These are phyloP conservation scores for Chaenodraco wilsoni DNA, from an alignment of 2,797 vertebrate genomes.

Conservation along the genomic window DNA sequence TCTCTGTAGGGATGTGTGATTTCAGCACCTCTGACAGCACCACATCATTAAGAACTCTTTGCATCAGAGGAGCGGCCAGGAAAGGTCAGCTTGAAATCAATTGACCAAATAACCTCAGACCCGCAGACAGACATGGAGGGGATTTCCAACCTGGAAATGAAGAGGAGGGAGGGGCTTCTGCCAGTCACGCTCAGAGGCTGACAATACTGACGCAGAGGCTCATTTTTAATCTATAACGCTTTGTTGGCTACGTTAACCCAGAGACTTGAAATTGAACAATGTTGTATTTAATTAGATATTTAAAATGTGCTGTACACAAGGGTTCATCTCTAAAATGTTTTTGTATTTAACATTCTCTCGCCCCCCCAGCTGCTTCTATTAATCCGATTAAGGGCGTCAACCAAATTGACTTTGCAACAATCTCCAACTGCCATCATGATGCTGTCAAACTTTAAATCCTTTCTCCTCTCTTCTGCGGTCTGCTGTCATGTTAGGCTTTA, in stretches of 20 bases:
- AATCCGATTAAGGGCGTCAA: too few relatives aligned
- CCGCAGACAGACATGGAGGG: conserved; percentile 27
- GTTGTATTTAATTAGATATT: neutral
- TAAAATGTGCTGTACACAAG: neutral
- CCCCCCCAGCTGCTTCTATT: too few relatives aligned
- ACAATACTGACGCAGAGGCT: conserved; percentile 26
- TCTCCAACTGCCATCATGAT: too few relatives aligned
- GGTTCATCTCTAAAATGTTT: neutral
- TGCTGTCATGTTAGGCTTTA: too few relatives aligned
- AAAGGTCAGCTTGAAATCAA: conserved; percentile 78
- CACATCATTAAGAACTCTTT: conserved; percentile 76
- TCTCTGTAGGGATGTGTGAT: conserved; percentile 66
- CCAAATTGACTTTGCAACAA: too few relatives aligned
- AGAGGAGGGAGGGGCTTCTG: conserved; percentile 20
- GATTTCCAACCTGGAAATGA: conserved; percentile 56
- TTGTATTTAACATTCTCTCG: too few relatives aligned
- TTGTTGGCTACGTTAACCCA: neutral
- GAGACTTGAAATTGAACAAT: neutral
- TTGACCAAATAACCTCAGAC: conserved; percentile 70
- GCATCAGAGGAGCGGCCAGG: conserved; percentile 56
- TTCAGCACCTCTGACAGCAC: conserved; percentile 82
- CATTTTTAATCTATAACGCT: conserved; percentile 8
- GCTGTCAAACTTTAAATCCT: too few relatives aligned
- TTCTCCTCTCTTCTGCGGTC: too few relatives aligned
- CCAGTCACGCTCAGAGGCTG: conserved; percentile 18